Conservation (phyloP, 2,113 vertebrate genomes). For the Psephotus haematonotus region DNA sequence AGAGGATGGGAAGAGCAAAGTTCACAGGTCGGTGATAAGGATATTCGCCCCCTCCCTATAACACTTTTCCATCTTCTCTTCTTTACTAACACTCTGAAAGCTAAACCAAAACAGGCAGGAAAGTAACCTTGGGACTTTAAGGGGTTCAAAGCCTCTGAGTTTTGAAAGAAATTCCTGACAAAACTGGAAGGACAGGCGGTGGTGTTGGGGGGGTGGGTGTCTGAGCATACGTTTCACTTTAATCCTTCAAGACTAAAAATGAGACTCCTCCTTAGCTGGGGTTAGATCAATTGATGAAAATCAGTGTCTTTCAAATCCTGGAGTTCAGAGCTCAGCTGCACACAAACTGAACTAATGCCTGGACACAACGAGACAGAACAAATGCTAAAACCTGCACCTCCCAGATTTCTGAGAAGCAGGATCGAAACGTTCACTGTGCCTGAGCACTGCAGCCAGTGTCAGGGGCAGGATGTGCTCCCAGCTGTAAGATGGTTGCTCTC, state of each 20-base stretch:
- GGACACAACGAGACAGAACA: not conserved
- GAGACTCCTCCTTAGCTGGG: not conserved
- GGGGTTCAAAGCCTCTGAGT: not conserved
- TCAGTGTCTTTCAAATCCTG: not conserved
- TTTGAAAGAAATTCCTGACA: not conserved
- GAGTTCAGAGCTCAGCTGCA: not conserved
- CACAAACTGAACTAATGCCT: not conserved
- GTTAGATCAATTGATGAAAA: slow-evolving; percentile 4
- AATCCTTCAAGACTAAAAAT: slow-evolving; percentile 8
- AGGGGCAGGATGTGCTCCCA: not conserved
- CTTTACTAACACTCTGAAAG: not conserved
- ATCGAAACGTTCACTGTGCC: not conserved
- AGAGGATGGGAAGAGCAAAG: slow-evolving; percentile 50
- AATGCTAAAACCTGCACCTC: not conserved
- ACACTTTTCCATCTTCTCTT: slow-evolving; percentile 12
- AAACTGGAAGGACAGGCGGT: not conserved
- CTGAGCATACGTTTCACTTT: not conserved
- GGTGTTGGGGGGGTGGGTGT: not conserved
- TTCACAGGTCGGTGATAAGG: slow-evolving; percentile 39
- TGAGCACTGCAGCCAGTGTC: not conserved
- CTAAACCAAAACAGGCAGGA: not conserved
- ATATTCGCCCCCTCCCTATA: not conserved
- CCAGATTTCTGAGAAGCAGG: not conserved
- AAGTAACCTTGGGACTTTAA: not conserved
- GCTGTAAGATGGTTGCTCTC: not conserved